These are phyloP conservation scores for Perithous albicinctus DNA, from an alignment of 2,888 invertebrate species.

Conservation along the genomic window DNA sequence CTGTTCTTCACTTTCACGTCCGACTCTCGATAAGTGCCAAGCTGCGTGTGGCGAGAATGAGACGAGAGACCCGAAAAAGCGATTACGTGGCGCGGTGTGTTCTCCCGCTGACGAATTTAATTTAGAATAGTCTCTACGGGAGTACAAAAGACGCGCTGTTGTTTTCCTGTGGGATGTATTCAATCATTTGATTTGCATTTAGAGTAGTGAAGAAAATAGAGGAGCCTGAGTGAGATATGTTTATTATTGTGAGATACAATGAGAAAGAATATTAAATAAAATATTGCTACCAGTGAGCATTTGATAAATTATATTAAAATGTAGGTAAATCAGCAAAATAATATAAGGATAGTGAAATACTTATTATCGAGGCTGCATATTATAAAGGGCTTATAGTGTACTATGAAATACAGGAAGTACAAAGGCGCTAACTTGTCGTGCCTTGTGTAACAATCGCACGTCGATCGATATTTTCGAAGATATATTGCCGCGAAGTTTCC, in stretches of 20 bases:
- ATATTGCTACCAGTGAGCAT: background rate
- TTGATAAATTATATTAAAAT: background rate
- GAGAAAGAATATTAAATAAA: background rate
- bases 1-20: conserved; percentile 1
- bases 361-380: background rate
- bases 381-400: conserved; percentile 2
- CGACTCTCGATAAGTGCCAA: conserved; percentile 41
- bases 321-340: background rate
- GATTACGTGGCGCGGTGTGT: conserved; percentile 7
- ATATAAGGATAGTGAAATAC: background rate
- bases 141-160: conserved; percentile 11
- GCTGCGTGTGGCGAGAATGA: conserved; percentile 31
- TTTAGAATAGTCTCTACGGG: conserved; percentile 24
- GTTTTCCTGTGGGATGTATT: conserved; percentile 13
- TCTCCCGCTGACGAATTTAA: conserved; percentile 27
- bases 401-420: conserved; percentile 39
- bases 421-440: conserved; percentile 56
- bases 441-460: conserved; percentile 67
- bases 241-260: conserved; percentile 8
- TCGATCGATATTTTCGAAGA: conserved; percentile 69
- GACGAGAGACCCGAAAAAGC: conserved; percentile 26
- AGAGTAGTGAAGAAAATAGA: conserved; percentile 31
- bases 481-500: conserved; percentile 71
- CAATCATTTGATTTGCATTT: conserved; percentile 56
- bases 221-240: conserved; percentile 26